Conservation (phyloP, 2,113 vertebrate genomes). For the Cathartes aura region DNA sequence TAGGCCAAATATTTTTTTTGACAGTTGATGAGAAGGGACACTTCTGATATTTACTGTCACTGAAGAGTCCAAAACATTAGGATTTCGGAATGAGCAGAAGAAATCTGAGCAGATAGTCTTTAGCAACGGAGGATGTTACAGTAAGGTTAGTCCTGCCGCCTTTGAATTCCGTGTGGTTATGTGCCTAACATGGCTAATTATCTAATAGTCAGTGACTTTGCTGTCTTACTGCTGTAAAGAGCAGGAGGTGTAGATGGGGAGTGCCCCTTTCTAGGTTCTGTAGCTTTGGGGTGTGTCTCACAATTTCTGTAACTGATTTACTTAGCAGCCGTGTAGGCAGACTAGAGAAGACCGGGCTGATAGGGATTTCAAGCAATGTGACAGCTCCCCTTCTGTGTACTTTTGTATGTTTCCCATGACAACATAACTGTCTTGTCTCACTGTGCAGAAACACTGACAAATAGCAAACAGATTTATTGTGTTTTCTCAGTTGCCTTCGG, state of each 20-base stretch:
- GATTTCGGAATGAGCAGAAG: background rate
- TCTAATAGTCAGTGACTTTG: background rate
- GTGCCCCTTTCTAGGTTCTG: background rate
- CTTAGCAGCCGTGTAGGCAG: background rate
- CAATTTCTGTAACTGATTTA: background rate
- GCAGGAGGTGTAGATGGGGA: background rate
- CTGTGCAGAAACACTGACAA: background rate
- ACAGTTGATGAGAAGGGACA: background rate
- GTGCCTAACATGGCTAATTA: background rate
- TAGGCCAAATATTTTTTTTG: background rate
- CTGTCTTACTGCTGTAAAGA: background rate
- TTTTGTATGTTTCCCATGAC: background rate
- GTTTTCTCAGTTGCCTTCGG: constrained; percentile 1
- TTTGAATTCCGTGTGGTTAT: background rate
- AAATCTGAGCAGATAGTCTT: background rate
- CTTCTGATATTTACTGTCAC: background rate
- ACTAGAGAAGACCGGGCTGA: background rate
- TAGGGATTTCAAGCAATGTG: background rate
- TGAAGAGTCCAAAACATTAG: background rate
- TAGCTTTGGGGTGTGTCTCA: background rate
- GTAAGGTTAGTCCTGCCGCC: background rate
- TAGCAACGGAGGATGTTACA: background rate
- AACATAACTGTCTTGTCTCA: background rate
- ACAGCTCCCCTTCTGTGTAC: background rate
- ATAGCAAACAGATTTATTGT: constrained; percentile 10